These are phyloP conservation scores for Stegodyphus dumicola DNA, from an alignment of 1,140 invertebrate species.

Conservation along the genomic window DNA sequence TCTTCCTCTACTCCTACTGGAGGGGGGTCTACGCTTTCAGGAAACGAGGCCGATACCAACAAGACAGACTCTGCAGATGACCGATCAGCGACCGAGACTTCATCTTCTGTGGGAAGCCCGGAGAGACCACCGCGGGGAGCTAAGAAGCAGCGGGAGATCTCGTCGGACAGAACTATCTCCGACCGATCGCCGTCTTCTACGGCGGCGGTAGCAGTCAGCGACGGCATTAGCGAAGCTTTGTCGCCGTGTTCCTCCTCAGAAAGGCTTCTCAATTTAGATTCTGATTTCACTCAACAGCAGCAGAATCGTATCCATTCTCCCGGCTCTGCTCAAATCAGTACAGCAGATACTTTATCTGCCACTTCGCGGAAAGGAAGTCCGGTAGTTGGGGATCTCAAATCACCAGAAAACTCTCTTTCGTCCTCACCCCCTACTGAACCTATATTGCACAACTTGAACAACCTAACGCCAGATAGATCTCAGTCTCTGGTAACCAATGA, in stretches of 20 bases:
- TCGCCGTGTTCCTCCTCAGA: slow-evolving; percentile 42
- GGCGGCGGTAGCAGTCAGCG: slow-evolving; percentile 8
- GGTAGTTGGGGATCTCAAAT: slow-evolving; percentile 32
- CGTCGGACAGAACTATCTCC: slow-evolving; percentile 26
- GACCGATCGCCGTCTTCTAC: slow-evolving; percentile 44
- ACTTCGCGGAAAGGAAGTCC: slow-evolving; percentile 31
- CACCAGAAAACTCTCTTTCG: slow-evolving; percentile 49
- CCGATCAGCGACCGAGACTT: slow-evolving; percentile 51
- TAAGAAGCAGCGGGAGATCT: slow-evolving; percentile 44
- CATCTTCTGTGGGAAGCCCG: slow-evolving; percentile 50
- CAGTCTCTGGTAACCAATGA: slow-evolving; percentile 17
- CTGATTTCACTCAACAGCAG: slow-evolving; percentile 26
- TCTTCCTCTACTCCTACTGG: slow-evolving; percentile 39
- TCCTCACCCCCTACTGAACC: slow-evolving; percentile 50
- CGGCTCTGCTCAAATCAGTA: slow-evolving; percentile 13
- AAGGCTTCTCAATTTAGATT: slow-evolving; percentile 42
- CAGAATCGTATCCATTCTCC: slow-evolving; percentile 20
- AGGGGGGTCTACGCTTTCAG: slow-evolving; percentile 35
- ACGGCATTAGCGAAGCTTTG: slow-evolving; percentile 33
- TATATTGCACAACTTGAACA: slow-evolving; percentile 33
- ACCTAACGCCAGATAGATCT: slow-evolving; percentile 30
- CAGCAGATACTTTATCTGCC: slow-evolving; percentile 7
- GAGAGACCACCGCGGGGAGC: slow-evolving; percentile 22
- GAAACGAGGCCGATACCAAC: slow-evolving; percentile 33
- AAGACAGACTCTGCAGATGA: slow-evolving; percentile 56